These are phyloP conservation scores for Portunus trituberculatus DNA, from an alignment of 1,140 invertebrate genomes.

Conservation along the genomic window DNA sequence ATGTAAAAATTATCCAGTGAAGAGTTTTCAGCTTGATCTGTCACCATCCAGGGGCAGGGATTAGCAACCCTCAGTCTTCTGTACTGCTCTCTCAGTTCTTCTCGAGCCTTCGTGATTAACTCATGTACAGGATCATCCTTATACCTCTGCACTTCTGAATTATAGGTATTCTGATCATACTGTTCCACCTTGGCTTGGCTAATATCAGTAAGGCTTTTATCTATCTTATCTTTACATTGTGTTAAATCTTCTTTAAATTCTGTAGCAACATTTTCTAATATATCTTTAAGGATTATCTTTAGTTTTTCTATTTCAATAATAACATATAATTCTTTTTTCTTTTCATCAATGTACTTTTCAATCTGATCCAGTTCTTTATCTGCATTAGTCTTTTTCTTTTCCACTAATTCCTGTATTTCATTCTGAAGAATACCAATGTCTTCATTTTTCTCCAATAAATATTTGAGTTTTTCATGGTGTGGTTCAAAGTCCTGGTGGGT, in stretches of 20 bases:
- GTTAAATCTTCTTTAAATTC: slow-evolving; percentile 10
- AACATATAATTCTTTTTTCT: background rate
- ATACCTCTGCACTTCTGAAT: background rate
- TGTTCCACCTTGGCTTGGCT: background rate
- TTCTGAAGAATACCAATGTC: background rate
- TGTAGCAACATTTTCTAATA: background rate
- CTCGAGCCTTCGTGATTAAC: slow-evolving; percentile 10
- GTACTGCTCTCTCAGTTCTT: slow-evolving; percentile 31
- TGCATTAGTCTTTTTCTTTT: too few relatives aligned
- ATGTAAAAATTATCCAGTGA: slow-evolving; percentile 43
- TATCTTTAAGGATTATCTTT: background rate
- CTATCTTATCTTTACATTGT: background rate
- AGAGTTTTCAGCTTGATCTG: background rate
- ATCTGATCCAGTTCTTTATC: background rate
- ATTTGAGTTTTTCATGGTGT: background rate
- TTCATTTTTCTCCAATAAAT: background rate
- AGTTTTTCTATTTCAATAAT: slow-evolving; percentile 16
- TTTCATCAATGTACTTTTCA: slow-evolving; percentile 20
- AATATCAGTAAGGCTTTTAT: slow-evolving; percentile 7
- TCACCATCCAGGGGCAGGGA: slow-evolving; percentile 44
- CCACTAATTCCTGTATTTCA: too few relatives aligned
- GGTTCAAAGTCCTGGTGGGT: background rate
- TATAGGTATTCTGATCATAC: background rate
- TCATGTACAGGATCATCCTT: background rate
- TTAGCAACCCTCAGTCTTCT: slow-evolving; percentile 16